Conservation (phyloP, 2,797 vertebrate species). For the Rhinatrema bivittatum region DNA sequence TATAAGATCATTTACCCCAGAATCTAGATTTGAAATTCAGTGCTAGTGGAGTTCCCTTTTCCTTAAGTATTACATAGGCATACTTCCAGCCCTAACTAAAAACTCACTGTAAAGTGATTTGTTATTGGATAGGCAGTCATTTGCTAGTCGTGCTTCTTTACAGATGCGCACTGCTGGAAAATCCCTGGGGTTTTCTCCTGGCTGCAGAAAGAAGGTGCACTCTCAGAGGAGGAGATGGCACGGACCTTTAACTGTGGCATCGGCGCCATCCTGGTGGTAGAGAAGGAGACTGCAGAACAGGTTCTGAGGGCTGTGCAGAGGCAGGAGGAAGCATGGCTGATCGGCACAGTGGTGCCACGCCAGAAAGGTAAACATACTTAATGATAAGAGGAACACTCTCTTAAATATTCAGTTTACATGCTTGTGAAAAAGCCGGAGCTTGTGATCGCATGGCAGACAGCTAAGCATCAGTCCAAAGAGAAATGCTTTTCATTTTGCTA, state of each 20-base stretch:
- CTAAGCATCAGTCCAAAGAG: neutral
- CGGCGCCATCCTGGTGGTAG: constrained; percentile 77
- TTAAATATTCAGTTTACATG: neutral
- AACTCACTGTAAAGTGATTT: too few species aligned
- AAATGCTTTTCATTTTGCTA: too few species aligned
- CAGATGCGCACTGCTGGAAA: constrained; percentile 82
- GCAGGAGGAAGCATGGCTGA: constrained; percentile 74
- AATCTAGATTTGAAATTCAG: too few species aligned
- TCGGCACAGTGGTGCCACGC: constrained; percentile 65
- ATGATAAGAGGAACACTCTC: too few species aligned
- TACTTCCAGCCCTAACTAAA: too few species aligned
- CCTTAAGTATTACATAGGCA: too few species aligned
- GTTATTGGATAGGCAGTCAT: too few species aligned
- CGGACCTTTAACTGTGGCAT: constrained; percentile 91
- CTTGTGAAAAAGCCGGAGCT: neutral
- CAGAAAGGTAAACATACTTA: constrained; percentile 74
- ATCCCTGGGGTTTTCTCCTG: constrained; percentile 83
- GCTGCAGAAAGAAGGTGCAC: constrained; percentile 74
- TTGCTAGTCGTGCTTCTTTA: too few species aligned
- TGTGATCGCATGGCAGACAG: neutral
- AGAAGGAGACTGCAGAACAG: constrained; percentile 57
- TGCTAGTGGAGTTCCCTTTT: too few species aligned
- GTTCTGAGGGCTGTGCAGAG: constrained; percentile 64
- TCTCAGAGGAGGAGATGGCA: constrained; percentile 85
- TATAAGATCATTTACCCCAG: too few species aligned